These are phyloP conservation scores for Podarcis raffonei DNA, from an alignment of 2,113 vertebrate species.

Conservation along the genomic window DNA sequence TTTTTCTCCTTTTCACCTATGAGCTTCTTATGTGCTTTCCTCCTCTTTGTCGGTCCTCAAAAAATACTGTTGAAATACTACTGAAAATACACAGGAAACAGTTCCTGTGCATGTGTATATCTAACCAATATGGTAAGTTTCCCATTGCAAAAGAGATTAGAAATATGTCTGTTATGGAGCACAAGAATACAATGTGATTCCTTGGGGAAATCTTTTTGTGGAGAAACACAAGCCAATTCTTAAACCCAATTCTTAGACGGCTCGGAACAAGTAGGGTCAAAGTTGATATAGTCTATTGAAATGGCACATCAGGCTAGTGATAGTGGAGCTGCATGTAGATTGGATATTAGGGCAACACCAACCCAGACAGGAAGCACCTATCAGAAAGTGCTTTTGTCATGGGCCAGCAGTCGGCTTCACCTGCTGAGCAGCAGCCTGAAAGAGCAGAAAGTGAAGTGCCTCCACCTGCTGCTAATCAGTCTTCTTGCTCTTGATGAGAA, in stretches of 20 bases:
- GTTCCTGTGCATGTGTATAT: not conserved
- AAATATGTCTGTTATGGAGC: not conserved
- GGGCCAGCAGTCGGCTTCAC: too few species aligned
- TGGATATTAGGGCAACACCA: not conserved
- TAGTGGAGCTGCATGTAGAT: not conserved
- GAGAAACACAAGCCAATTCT: too few species aligned
- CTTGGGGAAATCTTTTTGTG: not conserved
- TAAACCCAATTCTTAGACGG: not conserved
- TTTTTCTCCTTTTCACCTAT: constrained; percentile 37
- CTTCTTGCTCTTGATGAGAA: too few species aligned
- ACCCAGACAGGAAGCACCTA: not conserved
- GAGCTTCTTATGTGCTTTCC: constrained; percentile 15
- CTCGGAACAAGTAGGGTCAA: not conserved
- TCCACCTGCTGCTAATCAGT: too few species aligned
- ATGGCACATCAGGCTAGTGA: not conserved
- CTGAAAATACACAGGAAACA: not conserved
- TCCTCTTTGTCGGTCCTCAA: not conserved
- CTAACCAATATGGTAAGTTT: not conserved
- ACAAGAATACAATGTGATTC: not conserved
- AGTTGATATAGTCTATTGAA: not conserved
- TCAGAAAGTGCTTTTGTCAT: not conserved
- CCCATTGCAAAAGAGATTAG: not conserved
- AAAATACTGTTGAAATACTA: constrained; percentile 11
- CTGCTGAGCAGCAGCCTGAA: too few species aligned
- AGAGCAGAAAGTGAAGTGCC: too few species aligned